Conservation (phyloP, 2,797 vertebrate species). For the Pseudochirops cupreus region DNA sequence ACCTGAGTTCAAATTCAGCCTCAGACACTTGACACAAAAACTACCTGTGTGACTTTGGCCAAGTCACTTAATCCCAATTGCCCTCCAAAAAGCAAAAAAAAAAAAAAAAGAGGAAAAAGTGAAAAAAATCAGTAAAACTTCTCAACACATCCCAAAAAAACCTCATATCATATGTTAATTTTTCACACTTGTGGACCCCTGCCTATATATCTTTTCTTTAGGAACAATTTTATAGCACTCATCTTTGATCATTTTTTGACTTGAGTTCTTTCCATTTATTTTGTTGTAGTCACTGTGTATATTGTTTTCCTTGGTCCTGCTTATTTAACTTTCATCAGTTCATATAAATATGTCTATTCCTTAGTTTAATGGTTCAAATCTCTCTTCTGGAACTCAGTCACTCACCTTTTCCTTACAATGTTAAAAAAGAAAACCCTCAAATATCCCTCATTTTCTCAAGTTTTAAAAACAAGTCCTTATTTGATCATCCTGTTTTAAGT, state of each 20-base stretch:
- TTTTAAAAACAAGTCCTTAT: not conserved
- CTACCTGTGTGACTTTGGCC: too few relatives aligned
- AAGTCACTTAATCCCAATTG: too few relatives aligned
- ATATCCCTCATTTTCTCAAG: not conserved
- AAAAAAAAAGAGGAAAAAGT: not conserved
- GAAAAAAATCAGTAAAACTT: not conserved
- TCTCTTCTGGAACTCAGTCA: not conserved
- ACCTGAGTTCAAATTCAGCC: too few relatives aligned
- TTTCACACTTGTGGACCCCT: not conserved
- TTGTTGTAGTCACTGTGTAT: not conserved
- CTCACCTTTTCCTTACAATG: not conserved
- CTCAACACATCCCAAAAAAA: not conserved
- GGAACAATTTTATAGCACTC: not conserved
- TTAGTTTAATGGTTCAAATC: not conserved
- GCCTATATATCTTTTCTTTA: not conserved
- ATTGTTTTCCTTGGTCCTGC: not conserved
- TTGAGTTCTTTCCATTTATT: not conserved
- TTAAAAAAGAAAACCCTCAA: not conserved
- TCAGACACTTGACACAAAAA: too few relatives aligned
- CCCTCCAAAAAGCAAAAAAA: not conserved
- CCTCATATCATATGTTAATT: not conserved
- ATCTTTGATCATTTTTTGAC: not conserved
- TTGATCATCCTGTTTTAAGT: not conserved
- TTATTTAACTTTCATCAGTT: not conserved
- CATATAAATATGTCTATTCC: not conserved